phyloP scores from a whole-genome alignment of 2,797 vertebrate genomes.

The Oophaga sylvatica region DNA sequence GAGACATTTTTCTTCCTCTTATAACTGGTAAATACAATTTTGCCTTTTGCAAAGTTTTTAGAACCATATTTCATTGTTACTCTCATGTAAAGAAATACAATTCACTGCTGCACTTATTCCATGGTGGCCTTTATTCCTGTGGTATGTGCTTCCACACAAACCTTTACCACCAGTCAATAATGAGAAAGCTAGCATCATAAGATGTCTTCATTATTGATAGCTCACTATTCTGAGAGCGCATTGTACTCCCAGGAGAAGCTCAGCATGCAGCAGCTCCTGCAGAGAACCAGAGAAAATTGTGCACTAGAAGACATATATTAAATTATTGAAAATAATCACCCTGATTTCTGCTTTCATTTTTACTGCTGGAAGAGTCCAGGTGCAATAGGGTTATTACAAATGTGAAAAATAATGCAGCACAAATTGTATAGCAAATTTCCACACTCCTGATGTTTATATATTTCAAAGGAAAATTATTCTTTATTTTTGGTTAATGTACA shows the following conservation, averaged over 20 bases:
- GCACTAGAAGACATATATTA: constrained; percentile 7
- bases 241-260: constrained; percentile 36
- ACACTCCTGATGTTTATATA: background rate
- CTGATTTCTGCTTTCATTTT: background rate
- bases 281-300: background rate
- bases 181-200: constrained; percentile 39
- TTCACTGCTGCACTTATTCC: constrained; percentile 24
- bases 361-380: background rate
- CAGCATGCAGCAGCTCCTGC: background rate
- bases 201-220: constrained; percentile 48
- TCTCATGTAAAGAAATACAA: background rate
- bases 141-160: constrained; percentile 34
- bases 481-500: background rate
- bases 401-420: background rate
- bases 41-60: background rate
- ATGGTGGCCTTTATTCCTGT: constrained; percentile 21
- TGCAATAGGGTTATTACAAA: background rate
- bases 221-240: constrained; percentile 1
- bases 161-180: constrained; percentile 51
- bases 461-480: background rate
- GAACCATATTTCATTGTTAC: background rate
- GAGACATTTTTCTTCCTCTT: background rate
- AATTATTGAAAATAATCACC: background rate
- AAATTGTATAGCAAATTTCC: background rate
- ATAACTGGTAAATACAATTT: background rate